phyloP scores from a whole-genome alignment of 1,140 invertebrate genomes.

The Sarcophaga bullata region DNA sequence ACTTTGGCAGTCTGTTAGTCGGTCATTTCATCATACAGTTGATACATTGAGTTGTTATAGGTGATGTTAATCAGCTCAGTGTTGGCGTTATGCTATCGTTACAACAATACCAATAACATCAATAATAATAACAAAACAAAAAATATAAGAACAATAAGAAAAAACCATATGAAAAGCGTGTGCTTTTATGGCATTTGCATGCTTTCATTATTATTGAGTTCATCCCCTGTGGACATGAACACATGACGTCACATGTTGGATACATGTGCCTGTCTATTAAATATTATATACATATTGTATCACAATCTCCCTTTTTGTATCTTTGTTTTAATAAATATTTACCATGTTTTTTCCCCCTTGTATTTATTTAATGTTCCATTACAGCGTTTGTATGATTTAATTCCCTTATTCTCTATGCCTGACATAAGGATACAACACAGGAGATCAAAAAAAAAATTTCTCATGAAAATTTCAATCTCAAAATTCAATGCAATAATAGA shows the following conservation, averaged over 20 bases:
- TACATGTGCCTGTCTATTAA: slow-evolving; percentile 35
- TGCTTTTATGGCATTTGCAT: slow-evolving; percentile 26
- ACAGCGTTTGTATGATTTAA: not conserved
- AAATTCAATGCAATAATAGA: too few relatives aligned
- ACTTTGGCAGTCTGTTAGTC: not conserved
- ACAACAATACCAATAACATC: not conserved
- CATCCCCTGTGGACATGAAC: slow-evolving; percentile 20
- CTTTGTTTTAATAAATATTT: not conserved
- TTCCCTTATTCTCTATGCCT: not conserved
- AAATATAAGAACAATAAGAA: not conserved
- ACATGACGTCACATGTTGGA: slow-evolving; percentile 35
- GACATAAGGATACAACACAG: not conserved
- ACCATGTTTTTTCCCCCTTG: not conserved
- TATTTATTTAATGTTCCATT: too few relatives aligned
- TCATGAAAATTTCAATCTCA: too few relatives aligned
- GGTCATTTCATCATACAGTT: not conserved
- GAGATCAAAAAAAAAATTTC: too few relatives aligned
- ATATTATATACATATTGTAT: slow-evolving; percentile 4
- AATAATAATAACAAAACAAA: not conserved
- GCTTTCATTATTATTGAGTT: slow-evolving; percentile 9
- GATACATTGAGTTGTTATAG: slow-evolving; percentile 2
- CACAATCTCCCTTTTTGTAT: not conserved
- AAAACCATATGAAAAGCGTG: not conserved
- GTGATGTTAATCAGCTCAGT: not conserved
- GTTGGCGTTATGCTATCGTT: not conserved